These are phyloP conservation scores for Nephrotoma appendiculata DNA, from an alignment of 2,888 invertebrate species.

Conservation along the genomic window DNA sequence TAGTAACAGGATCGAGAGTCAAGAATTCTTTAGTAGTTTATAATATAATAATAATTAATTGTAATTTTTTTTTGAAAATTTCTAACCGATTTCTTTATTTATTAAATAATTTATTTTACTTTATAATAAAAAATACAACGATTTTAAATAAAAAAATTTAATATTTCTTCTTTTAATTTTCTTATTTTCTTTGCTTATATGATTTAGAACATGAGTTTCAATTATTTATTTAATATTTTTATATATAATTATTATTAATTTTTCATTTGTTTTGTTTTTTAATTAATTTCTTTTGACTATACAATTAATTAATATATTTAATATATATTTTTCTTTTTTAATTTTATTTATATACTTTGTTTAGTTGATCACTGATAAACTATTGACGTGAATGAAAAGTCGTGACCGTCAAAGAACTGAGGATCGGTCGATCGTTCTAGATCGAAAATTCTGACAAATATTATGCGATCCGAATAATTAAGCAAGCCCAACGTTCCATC, in stretches of 20 bases:
- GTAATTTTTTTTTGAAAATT: not conserved
- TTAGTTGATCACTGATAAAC: not conserved
- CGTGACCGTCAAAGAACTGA: too few species aligned
- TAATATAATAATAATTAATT: not conserved
- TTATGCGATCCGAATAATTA: too few species aligned
- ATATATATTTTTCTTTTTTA: not conserved
- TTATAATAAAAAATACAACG: slow-evolving; percentile 6
- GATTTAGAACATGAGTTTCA: slow-evolving; percentile 13
- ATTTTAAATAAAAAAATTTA: slow-evolving; percentile 5
- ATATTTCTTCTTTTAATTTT: slow-evolving; percentile 4
- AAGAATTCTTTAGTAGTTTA: not conserved
- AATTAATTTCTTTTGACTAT: not conserved
- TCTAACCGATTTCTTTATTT: slow-evolving; percentile 8
- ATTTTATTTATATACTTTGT: slow-evolving; percentile 5
- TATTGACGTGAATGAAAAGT: not conserved
- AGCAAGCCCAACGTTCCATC: too few species aligned
- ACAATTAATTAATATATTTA: slow-evolving; percentile 1
- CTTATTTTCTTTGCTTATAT: slow-evolving; percentile 7
- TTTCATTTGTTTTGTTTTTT: slow-evolving; percentile 1
- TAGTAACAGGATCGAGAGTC: not conserved
- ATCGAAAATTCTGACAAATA: too few species aligned
- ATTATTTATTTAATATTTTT: slow-evolving; percentile 7
- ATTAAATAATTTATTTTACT: slow-evolving; percentile 7
- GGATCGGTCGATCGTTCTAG: too few species aligned
- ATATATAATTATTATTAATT: not conserved